These are phyloP conservation scores for Drosophila kikkawai DNA, from an alignment of 1,140 invertebrate genomes.

Conservation along the genomic window DNA sequence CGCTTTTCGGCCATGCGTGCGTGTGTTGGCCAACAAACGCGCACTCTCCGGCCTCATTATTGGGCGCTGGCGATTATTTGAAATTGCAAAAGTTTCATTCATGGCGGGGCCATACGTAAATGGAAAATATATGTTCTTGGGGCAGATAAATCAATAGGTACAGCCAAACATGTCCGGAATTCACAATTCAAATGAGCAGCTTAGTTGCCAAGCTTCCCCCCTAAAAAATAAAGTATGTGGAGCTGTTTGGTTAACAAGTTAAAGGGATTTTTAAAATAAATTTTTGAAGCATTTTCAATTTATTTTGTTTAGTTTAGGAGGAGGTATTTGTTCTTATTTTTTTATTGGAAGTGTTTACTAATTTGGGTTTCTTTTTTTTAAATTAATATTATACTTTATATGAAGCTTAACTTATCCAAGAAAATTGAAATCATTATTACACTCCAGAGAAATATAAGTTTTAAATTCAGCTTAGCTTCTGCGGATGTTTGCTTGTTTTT, in stretches of 20 bases:
- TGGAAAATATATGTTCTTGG: conserved; percentile 70
- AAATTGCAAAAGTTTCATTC: conserved; percentile 83
- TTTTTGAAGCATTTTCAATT: neutral
- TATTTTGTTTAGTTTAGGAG: neutral
- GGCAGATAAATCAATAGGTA: conserved; percentile 73
- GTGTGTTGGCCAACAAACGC: conserved; percentile 48
- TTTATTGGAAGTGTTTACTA: too few relatives aligned
- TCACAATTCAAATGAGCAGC: conserved; percentile 62
- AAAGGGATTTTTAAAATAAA: neutral
- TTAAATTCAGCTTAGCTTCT: too few relatives aligned
- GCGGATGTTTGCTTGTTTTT: too few relatives aligned
- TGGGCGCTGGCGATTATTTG: conserved; percentile 78
- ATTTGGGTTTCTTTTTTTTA: too few relatives aligned
- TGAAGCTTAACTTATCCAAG: too few relatives aligned
- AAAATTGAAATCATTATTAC: too few relatives aligned
- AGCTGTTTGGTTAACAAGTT: neutral
- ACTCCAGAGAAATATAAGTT: too few relatives aligned
- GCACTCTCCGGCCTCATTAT: conserved; percentile 77
- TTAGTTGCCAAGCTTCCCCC: conserved; percentile 17
- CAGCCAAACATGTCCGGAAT: conserved; percentile 74
- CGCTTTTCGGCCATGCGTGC: conserved; percentile 39
- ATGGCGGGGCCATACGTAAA: conserved; percentile 73
- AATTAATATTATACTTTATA: too few relatives aligned
- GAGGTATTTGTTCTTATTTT: neutral
- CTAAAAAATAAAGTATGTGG: neutral